A percentile compares a stretch with the other conserved stretches of the same genome.
phyloP scores from a whole-genome alignment of 2,888 invertebrate species.

The Aphodius sticticus region DNA sequence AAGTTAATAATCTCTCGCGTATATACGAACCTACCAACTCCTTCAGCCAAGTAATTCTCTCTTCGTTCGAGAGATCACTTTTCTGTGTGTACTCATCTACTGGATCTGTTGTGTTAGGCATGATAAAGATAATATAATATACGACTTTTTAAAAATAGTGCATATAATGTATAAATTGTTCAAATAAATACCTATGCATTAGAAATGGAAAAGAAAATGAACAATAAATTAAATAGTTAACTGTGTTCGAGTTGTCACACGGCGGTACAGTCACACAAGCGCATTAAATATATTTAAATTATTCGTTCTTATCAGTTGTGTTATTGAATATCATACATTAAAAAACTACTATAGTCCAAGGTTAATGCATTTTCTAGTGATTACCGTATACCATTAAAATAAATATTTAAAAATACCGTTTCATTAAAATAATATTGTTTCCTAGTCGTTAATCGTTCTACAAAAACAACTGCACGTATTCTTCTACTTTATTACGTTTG shows the following conservation, averaged over 20 bases:
- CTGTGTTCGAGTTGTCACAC: neutral
- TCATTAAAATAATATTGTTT: neutral
- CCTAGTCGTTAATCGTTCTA: neutral
- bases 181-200: no score
- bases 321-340: constrained; percentile 4
- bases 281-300: constrained; percentile 4
- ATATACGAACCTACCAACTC: no score
- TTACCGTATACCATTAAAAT: neutral
- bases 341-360: constrained; percentile 4
- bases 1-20: no score
- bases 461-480: neutral
- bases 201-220: neutral
- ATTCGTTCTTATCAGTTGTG: neutral
- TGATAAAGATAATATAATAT: no score
- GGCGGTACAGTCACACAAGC: neutral
- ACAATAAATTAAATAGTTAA: neutral
- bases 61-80: no score
- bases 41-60: no score
- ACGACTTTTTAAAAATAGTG: no score
- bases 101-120: no score
- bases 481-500: neutral
- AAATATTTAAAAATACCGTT: constrained; percentile 4
- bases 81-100: no score
- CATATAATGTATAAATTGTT: no score
- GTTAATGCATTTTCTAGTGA: constrained; percentile 4